phyloP scores from a whole-genome alignment of 2,797 vertebrate genomes.

The Notoglanidium macrostoma region DNA sequence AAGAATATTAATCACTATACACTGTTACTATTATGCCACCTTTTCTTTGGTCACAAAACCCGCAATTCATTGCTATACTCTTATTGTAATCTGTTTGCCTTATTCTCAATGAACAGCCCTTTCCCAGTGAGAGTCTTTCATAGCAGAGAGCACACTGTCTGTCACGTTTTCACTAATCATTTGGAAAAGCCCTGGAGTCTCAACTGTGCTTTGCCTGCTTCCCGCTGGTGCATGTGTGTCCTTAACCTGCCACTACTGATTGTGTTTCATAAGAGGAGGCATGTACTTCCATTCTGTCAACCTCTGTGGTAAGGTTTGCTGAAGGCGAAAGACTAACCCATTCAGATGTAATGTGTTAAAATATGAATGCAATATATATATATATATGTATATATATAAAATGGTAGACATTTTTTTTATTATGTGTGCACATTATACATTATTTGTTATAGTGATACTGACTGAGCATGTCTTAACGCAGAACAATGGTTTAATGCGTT shows the following conservation, averaged over 20 bases:
- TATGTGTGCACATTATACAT: neutral
- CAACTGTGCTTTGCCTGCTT: constrained; percentile 32
- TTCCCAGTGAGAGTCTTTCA: constrained; percentile 30
- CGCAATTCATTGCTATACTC: constrained; percentile 19
- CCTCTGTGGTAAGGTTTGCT: constrained; percentile 48
- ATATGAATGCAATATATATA: constrained; percentile 48
- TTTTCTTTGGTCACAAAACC: neutral
- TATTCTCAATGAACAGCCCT: constrained; percentile 38
- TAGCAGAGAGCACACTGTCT: constrained; percentile 36
- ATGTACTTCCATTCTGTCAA: constrained; percentile 49
- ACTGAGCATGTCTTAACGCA: neutral
- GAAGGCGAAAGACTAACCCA: constrained; percentile 55
- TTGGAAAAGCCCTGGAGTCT: constrained; percentile 54
- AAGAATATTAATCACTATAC: neutral
- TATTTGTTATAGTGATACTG: neutral
- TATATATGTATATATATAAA: neutral
- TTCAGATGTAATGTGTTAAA: constrained; percentile 57
- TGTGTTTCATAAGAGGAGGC: constrained; percentile 51
- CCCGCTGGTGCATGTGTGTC: constrained; percentile 54
- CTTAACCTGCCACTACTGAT: constrained; percentile 63
- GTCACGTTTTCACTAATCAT: constrained; percentile 57
- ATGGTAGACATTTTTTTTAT: neutral
- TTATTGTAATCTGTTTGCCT: constrained; percentile 18
- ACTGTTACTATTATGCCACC: neutral
- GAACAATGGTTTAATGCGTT: neutral